Conservation (phyloP, 2,797 vertebrate genomes). For the Morus bassanus region DNA sequence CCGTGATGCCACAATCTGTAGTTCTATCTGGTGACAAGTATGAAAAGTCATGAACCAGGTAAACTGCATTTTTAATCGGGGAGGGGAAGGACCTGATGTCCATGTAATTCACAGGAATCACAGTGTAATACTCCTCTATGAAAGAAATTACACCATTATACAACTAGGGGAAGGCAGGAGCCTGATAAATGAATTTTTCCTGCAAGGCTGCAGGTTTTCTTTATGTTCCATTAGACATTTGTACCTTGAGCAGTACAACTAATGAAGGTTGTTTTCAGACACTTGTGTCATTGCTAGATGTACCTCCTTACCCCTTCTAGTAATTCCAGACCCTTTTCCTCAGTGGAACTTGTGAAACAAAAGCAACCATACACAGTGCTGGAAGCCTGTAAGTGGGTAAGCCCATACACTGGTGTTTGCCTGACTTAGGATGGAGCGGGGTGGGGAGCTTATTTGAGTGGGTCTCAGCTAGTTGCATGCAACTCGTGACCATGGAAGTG, state of each 20-base stretch:
- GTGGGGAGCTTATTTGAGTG: background rate
- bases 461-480: background rate
- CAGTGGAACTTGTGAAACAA: background rate
- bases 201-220: background rate
- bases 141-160: background rate
- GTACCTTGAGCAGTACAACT: background rate
- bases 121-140: background rate
- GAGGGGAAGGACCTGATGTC: background rate
- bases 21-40: background rate
- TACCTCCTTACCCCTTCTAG: background rate
- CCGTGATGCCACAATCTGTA: background rate
- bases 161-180: background rate
- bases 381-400: background rate
- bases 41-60: conserved; percentile 9
- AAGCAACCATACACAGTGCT: background rate
- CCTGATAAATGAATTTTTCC: background rate
- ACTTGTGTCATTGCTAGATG: background rate
- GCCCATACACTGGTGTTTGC: background rate
- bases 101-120: background rate
- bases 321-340: background rate
- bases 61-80: background rate
- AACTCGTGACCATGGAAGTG: rapidly evolving
- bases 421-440: background rate
- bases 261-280: background rate
- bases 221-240: background rate